Percentiles rank a stretch among this genome's conserved stretches.
phyloP scores from a whole-genome alignment of 1,140 invertebrate genomes.

The Rhagoletis zephyria region DNA sequence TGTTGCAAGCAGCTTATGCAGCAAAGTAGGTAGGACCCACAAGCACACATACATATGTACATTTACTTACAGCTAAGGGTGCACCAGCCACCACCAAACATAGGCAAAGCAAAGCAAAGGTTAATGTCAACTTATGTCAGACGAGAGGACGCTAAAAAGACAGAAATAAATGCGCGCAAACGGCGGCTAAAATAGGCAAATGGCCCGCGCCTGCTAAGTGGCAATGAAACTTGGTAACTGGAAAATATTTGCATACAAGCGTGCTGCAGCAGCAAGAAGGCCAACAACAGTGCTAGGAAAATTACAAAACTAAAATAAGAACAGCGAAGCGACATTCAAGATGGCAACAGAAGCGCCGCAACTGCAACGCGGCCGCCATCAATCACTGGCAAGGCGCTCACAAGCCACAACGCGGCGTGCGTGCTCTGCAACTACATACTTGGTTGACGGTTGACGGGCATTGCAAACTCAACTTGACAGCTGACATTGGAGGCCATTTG shows the following conservation, averaged over 20 bases:
- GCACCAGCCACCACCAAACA: not conserved
- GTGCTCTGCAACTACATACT: not conserved
- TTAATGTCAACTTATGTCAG: conserved; percentile 43
- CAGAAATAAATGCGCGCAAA: not conserved
- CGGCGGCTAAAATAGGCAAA: not conserved
- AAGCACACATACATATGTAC: no score
- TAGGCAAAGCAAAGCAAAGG: conserved; percentile 19
- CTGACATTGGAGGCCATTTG: conserved; percentile 34
- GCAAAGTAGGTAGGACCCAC: not conserved
- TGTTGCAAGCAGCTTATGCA: conserved; percentile 23
- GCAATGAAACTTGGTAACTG: conserved; percentile 39
- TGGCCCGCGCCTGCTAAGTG: not conserved
- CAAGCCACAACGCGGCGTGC: not conserved
- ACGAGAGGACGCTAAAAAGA: not conserved
- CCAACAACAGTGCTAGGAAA: not conserved
- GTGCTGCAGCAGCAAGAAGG: not conserved
- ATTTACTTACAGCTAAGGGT: no score
- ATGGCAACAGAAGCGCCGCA: not conserved
- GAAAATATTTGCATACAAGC: conserved; percentile 22
- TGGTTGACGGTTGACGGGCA: not conserved
- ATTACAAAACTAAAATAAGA: not conserved
- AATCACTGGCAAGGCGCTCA: conserved; percentile 6
- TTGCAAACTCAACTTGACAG: conserved; percentile 17
- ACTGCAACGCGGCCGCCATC: not conserved
- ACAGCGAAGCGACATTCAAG: not conserved